These are phyloP conservation scores for Tipula vernalis DNA, from an alignment of 2,888 invertebrate genomes.

Conservation along the genomic window DNA sequence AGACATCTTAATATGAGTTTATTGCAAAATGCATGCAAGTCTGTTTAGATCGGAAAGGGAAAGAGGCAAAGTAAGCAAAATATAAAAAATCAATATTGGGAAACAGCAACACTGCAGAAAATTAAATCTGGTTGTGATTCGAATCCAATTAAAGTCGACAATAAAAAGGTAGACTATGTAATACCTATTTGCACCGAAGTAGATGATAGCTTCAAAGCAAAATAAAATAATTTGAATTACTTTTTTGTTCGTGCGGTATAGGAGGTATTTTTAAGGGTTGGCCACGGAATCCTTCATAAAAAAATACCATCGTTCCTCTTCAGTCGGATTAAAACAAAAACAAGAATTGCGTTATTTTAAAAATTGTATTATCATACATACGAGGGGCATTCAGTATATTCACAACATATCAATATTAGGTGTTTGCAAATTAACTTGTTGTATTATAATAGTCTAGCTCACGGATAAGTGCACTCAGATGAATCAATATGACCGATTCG, in stretches of 20 bases:
- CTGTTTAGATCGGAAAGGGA: background rate
- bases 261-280: background rate
- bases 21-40: background rate
- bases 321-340: background rate
- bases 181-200: background rate
- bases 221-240: background rate
- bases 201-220: background rate
- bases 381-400: no score
- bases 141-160: background rate
- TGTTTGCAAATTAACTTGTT: no score
- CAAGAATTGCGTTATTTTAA: no score
- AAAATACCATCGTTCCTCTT: no score
- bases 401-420: no score
- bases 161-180: background rate
- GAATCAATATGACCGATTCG: no score
- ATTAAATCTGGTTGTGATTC: background rate
- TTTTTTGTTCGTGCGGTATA: background rate
- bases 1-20: background rate
- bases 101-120: background rate
- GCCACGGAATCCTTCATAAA: no score
- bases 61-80: no score
- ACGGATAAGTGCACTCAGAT: no score
- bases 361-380: no score
- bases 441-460: no score
- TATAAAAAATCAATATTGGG: background rate